phyloP scores from a whole-genome alignment of 2,113 vertebrate species.

The Probosciger aterrimus region DNA sequence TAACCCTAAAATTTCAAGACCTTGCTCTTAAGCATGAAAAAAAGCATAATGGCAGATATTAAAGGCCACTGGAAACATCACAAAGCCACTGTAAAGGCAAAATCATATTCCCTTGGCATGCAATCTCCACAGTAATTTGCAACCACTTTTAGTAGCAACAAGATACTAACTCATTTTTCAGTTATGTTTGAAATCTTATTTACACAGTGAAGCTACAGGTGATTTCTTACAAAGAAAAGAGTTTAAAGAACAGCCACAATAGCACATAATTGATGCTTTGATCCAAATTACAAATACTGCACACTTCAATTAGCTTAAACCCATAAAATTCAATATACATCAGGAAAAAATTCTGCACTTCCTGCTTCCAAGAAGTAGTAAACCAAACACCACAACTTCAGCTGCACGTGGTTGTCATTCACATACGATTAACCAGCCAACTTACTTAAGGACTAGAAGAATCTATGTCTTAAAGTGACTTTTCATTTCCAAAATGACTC shows the following conservation, averaged over 20 bases:
- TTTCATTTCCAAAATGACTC: not conserved
- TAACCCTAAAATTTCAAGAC: constrained; percentile 61
- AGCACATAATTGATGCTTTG: not conserved
- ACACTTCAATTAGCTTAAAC: not conserved
- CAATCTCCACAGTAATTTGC: not conserved
- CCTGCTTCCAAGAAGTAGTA: not conserved
- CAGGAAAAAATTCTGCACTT: not conserved
- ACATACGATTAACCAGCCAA: not conserved
- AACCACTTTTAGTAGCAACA: not conserved
- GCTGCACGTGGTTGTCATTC: not conserved
- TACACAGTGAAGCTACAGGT: constrained; percentile 12
- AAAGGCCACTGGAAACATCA: constrained; percentile 42
- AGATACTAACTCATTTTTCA: not conserved
- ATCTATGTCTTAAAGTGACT: not conserved
- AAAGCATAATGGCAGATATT: constrained; percentile 14
- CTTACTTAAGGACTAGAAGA: not conserved
- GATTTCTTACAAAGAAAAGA: not conserved
- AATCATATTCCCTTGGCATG: not conserved
- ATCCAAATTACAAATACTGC: not conserved
- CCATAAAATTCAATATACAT: not conserved
- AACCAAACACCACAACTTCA: not conserved
- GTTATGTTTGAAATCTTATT: not conserved
- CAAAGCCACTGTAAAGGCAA: not conserved
- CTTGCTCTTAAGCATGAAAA: constrained; percentile 34
- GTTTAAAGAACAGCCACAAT: not conserved